Evolutionary conservation across 2,888 invertebrate genomes (phyloP), one percentile per base, ranked within the genome.

Genomic region (Pyrocoelia pectoralis): DNA sequence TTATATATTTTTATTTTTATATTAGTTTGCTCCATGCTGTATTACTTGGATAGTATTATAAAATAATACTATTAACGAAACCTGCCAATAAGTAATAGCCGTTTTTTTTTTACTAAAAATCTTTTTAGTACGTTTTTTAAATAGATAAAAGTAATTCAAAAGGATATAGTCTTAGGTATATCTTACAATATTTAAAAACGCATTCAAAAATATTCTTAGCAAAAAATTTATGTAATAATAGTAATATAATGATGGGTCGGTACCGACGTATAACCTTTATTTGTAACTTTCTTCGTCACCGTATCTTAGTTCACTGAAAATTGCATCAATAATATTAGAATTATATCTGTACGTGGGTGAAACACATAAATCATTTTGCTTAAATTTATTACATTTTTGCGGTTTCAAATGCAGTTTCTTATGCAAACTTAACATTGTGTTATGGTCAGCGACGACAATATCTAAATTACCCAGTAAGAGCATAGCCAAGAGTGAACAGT

Each of bases 131-230:
- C 68, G 68, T 66, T 66, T 55, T 58, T 41, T 50, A 61, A 61
- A 54, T 19, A 58, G 49, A 46, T 13, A 41, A 53, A 53, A 50
- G 24, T 50, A 58, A 46, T 61, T 54, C 29, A 41, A 33, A 48
- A 70, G 71, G 71, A 77, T 77, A 77, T 77, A 77, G 77, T 77
- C 77, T 72, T 70, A 76, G 63, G 76, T 78, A 78, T 78, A 78
- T 77, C 73, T 76, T 73, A 43, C 29, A 50, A 43, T 51, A 59
- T 52, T 54, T 41, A 24, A 17, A 33, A 51, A 57, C 53, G 54
- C 41, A 56, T 51, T 59, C 50, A 62, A 68, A 70, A 73, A 74
- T 73, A 73, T 75, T 71, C 68, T 69, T 70, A 71, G 73, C 73
- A 69, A 62, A 65, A 24, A 24, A 62, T 41, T 51, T 61, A 43